Evolutionary conservation across 2,113 vertebrate genomes (phyloP).

Genomic region (Seriola aureovittata): DNA sequence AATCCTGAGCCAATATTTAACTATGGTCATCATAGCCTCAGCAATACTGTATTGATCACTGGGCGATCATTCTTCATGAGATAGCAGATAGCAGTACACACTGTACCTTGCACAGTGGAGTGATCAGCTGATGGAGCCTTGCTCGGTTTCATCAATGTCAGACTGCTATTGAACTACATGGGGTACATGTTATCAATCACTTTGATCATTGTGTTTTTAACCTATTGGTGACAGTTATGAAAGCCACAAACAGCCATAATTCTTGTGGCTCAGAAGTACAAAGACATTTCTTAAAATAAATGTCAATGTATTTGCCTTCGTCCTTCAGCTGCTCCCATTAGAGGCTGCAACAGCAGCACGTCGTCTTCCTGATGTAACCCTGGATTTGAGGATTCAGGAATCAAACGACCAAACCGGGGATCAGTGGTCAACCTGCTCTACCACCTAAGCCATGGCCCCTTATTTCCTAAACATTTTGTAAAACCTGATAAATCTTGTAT

Average conservation of each 20-base stretch:
- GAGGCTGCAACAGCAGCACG: too few relatives aligned
- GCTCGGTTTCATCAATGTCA: conserved; percentile 9
- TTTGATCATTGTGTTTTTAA: conserved; percentile 26
- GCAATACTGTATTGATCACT: conserved; percentile 38
- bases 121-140: conserved; percentile 14
- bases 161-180: not conserved
- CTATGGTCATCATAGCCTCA: conserved; percentile 23
- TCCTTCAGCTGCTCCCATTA: too few relatives aligned
- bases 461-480: not conserved
- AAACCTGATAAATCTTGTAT: not conserved
- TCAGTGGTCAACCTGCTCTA: too few relatives aligned
- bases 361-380: too few relatives aligned
- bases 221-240: not conserved
- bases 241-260: not conserved
- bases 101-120: conserved; percentile 50
- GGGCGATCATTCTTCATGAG: conserved; percentile 1
- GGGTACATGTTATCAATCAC: conserved; percentile 10
- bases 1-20: conserved; percentile 56
- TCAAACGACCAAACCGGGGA: too few relatives aligned
- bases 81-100: not conserved
- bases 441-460: too few relatives aligned
- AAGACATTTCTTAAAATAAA: not conserved
- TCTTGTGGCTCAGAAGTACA: not conserved
- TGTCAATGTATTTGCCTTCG: too few relatives aligned
- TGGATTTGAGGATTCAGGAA: too few relatives aligned